These are phyloP conservation scores for Arenicola marina DNA, from an alignment of 2,888 invertebrate genomes.

Conservation along the genomic window DNA sequence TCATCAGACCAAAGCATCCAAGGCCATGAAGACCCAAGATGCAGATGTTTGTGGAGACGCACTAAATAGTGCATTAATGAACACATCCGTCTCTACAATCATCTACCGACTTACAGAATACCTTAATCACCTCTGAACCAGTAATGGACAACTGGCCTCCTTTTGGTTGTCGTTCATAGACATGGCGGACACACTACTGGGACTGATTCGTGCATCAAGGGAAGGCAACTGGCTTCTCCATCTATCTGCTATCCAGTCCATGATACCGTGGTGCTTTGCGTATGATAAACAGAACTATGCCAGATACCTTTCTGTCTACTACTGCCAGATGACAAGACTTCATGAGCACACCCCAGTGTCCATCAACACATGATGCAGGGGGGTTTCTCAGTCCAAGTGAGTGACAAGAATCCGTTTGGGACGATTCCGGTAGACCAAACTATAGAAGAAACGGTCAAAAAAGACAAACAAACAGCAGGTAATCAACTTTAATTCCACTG, in stretches of 20 bases:
- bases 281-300: slow-evolving; percentile 37
- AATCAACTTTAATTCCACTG: no score
- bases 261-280: slow-evolving; percentile 37
- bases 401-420: slow-evolving; percentile 27
- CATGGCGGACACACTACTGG: slow-evolving; percentile 29
- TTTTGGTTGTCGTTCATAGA: slow-evolving; percentile 38
- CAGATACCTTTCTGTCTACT: slow-evolving; percentile 27
- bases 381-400: slow-evolving; percentile 28
- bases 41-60: neutral
- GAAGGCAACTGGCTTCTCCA: slow-evolving; percentile 33
- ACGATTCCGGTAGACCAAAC: slow-evolving; percentile 30
- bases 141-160: slow-evolving; percentile 20
- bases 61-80: neutral
- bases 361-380: slow-evolving; percentile 11
- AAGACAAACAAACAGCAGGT: slow-evolving; percentile 19
- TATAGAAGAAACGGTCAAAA: slow-evolving; percentile 15
- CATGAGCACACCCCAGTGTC: slow-evolving; percentile 15
- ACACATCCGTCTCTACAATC: neutral
- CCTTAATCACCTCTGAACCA: slow-evolving; percentile 10
- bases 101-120: neutral
- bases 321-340: slow-evolving; percentile 24
- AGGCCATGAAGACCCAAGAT: neutral
- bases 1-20: neutral
- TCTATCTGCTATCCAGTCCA: slow-evolving; percentile 16
- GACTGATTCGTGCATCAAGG: slow-evolving; percentile 22